Evolutionary conservation across 2,113 vertebrate genomes (phyloP), one percentile per base, ranked within the genome.

Genomic region (Tamias sibiricus): DNA sequence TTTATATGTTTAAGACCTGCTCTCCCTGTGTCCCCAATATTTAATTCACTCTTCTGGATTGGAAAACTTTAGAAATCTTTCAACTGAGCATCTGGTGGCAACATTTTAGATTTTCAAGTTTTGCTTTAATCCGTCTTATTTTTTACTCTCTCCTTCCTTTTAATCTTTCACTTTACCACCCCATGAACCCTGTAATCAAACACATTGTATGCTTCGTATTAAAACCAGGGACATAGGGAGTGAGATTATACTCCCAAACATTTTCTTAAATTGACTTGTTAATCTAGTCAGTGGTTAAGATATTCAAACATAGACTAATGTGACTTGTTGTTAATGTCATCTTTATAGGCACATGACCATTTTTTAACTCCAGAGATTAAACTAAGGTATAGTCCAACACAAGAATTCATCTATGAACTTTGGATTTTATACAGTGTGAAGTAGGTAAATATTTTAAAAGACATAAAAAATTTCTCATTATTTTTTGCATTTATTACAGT

Each of bases 351-450:
- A 52, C n/a, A 54, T 84, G 19, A 76, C 8, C 54, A 40, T 80
- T 71, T 87, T 62, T 76, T 83, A 72, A 92, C 16, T 90, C 86
- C 47, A 64, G 75, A 87, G 19, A 64, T 71, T 82, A 68, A 74
- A 32, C 76, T 82, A 72, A 40, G 44, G 9, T 47, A 20, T 77
- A 71, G 26, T 82, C 54, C 54, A 66, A 57, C 35, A 77, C 35
- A 83, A 35, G 24, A 81, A 75, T 75, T 91, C 12, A 24, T 52
- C 44, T 57, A 24, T 57, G 32, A 54, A 74, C 26, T 87, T 86
- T 54, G 69, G 81, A 87, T 87, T 90, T 83, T 47, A 66, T 93
- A 75, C 17, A 77, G 13, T 72, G 35, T 47, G 26, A 94, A 57
- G 11, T 72, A 85, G 37, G 6, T 20, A 71, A 69, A 62, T 90